These are phyloP conservation scores for Axinella damicornis DNA, from an alignment of 37 sponge, comb jelly and placozoan species.

Conservation along the genomic window DNA sequence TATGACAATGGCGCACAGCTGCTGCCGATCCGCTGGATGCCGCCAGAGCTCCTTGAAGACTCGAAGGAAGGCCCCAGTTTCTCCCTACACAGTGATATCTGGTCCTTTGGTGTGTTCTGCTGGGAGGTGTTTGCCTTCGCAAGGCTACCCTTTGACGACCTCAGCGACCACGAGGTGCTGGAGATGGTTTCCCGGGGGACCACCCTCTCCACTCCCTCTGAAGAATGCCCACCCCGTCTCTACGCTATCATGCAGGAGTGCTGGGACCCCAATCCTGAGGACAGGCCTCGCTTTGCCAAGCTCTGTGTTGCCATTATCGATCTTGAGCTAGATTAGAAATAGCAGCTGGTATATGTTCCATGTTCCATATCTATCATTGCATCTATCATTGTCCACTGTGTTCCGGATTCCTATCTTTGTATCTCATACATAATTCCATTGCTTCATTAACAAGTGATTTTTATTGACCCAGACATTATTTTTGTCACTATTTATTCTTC, in stretches of 20 bases:
- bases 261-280: conserved; percentile 65
- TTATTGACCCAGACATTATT: no score
- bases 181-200: conserved; percentile 68
- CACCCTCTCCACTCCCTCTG: conserved; percentile 41
- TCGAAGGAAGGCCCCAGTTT: conserved; percentile 62
- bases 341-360: no score
- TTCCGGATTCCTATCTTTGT: no score
- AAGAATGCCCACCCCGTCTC: conserved; percentile 66
- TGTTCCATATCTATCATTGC: no score
- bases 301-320: conserved; percentile 54
- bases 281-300: conserved; percentile 66
- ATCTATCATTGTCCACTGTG: no score
- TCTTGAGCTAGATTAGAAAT: conserved; percentile 48
- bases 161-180: conserved; percentile 77
- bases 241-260: conserved; percentile 77
- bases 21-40: conserved; percentile 93
- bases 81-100: conserved; percentile 89
- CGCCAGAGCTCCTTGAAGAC: conserved; percentile 76
- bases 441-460: no score
- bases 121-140: conserved; percentile 91
- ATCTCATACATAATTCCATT: no score
- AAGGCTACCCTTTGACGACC: conserved; percentile 68
- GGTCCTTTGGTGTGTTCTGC: conserved; percentile 91
- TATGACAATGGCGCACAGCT: conserved; percentile 84
- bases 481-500: no score